These are phyloP conservation scores for Microcebus ravelobensis DNA, from an alignment of 2,113 vertebrate species.

Conservation along the genomic window DNA sequence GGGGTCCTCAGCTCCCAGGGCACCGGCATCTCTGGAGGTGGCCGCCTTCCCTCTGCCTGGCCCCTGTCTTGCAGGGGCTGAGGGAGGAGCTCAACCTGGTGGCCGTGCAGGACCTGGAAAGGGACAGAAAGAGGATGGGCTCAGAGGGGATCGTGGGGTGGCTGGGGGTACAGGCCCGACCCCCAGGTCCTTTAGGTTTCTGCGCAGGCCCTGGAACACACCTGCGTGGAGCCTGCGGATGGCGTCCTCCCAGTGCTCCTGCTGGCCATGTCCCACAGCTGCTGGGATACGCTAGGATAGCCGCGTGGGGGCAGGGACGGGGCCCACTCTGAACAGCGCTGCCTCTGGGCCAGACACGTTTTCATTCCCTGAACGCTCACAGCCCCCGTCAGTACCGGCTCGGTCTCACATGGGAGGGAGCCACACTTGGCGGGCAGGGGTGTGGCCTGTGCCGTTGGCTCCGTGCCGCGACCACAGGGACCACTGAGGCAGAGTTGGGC, in stretches of 20 bases:
- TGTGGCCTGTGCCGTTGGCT: not conserved
- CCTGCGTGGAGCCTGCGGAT: too few species aligned
- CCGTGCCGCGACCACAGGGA: not conserved
- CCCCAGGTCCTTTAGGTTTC: too few species aligned
- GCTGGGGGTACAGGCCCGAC: rapidly evolving
- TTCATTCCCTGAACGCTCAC: not conserved
- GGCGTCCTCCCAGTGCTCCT: rapidly evolving
- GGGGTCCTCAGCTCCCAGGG: too few species aligned
- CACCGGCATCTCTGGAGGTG: rapidly evolving
- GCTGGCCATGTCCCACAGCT: not conserved
- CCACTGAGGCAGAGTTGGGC: not conserved
- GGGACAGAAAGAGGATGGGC: not conserved
- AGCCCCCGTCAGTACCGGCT: too few species aligned
- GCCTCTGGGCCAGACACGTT: not conserved
- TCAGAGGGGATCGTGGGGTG: not conserved
- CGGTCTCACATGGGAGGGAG: not conserved
- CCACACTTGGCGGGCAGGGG: too few species aligned
- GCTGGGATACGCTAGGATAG: not conserved
- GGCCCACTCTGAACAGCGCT: rapidly evolving
- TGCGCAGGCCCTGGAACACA: not conserved
- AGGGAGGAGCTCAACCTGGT: not conserved
- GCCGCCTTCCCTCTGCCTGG: not conserved
- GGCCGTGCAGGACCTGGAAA: not conserved
- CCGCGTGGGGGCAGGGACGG: rapidly evolving
- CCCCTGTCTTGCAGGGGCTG: not conserved